These are phyloP conservation scores for Phycodurus eques DNA, from an alignment of 2,113 vertebrate species.

Conservation along the genomic window DNA sequence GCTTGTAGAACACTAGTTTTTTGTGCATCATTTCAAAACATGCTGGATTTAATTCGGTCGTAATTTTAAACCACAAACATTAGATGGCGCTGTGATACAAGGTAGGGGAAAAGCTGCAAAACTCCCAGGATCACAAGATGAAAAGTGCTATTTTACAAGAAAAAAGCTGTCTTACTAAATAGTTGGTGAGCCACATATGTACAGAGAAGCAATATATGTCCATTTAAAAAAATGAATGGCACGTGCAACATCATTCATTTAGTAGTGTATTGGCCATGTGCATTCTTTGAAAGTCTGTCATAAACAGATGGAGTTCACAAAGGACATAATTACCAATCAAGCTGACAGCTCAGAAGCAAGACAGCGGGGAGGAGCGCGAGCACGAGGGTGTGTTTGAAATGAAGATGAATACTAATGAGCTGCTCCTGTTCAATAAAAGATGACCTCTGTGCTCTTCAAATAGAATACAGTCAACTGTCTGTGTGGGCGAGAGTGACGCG, in stretches of 20 bases:
- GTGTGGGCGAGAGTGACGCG: background rate
- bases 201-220: background rate
- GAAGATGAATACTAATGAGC: slow-evolving; percentile 67
- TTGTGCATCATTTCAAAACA: too few relatives aligned
- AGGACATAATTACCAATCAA: slow-evolving; percentile 49
- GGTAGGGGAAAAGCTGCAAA: background rate
- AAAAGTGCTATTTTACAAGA: background rate
- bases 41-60: background rate
- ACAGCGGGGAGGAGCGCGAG: slow-evolving; percentile 38
- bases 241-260: background rate
- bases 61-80: background rate
- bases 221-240: background rate
- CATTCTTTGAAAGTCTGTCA: background rate
- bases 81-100: slow-evolving; percentile 54
- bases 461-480: slow-evolving; percentile 46
- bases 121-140: too few relatives aligned
- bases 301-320: background rate
- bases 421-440: slow-evolving; percentile 67
- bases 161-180: background rate
- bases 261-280: background rate
- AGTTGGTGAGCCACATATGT: background rate
- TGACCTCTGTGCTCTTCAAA: slow-evolving; percentile 65
- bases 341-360: slow-evolving; percentile 52
- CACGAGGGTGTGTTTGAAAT: slow-evolving; percentile 46
- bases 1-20: too few relatives aligned